Conservation (phyloP, 1,140 invertebrate species). For the Druon quercuslanigerum region DNA sequence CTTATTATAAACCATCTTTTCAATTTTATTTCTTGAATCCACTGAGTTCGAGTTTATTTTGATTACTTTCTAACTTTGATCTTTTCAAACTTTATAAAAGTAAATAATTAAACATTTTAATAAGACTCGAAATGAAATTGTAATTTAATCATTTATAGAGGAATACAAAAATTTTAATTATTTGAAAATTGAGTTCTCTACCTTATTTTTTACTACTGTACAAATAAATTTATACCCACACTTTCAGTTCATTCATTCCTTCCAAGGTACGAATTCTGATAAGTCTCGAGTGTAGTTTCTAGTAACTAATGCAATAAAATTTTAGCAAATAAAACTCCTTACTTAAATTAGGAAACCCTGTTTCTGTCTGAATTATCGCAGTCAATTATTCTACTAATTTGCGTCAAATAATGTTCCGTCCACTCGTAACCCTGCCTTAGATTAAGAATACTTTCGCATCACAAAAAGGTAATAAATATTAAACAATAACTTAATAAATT, state of each 20-base stretch:
- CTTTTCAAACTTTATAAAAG: too few species aligned
- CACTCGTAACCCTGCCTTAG: background rate
- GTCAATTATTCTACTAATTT: background rate
- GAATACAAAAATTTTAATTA: background rate
- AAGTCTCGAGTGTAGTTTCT: background rate
- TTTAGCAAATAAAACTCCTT: background rate
- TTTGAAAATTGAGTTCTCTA: slow-evolving; percentile 5
- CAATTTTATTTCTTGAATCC: too few species aligned
- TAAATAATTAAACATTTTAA: too few species aligned
- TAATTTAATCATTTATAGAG: background rate
- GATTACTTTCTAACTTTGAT: too few species aligned
- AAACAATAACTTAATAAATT: background rate
- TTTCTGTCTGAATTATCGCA: background rate
- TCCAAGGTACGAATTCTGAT: background rate
- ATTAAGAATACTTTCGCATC: slow-evolving; percentile 22
- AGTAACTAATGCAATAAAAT: slow-evolving; percentile 10
- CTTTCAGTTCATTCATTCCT: background rate
- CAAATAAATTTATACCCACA: slow-evolving; percentile 14
- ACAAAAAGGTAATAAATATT: slow-evolving; percentile 4
- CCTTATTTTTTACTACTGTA: slow-evolving; percentile 1
- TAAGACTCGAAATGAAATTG: background rate
- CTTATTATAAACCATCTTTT: too few species aligned
- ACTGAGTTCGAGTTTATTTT: too few species aligned
- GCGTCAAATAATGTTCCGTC: background rate
- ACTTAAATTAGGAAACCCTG: slow-evolving; percentile 21